Base-by-base conservation (phyloP, 2,888 invertebrate species). In the Tinea trinotella region DNA sequence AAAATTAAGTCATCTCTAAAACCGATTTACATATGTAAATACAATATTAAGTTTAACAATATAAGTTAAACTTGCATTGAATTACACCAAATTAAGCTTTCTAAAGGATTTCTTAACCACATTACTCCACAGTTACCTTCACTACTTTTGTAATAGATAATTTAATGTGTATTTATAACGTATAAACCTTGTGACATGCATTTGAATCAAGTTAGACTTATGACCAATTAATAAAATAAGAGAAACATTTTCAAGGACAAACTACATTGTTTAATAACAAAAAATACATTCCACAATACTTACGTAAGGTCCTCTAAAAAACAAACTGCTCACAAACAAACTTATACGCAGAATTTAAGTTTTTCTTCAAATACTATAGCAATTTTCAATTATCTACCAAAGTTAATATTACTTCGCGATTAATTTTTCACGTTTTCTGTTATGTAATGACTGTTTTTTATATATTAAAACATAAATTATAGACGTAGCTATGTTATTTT, bases 241-340 rank as follows among this genome's bases (percentile, higher is more conserved):
- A 40, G 13, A 40, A 40, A n/a, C n/a, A 40, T 15, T 40, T 40
- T n/a, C 40, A 40, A 40, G 40, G 40, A 15, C 15, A 30, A 15
- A 15, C 40, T 15, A 12, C 40, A 40, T 40, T 40, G 40, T 40
- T 40, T 40, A 40, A 40, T 12, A 40, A 40, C 24, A 50, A 50
- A 20, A 50, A 50, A 20, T 20, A 50, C 20, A 24, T 50, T 22
- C 24, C 24, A n/a, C 13, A 68, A 67, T 80, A 84, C 84, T 84
- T 83, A 84, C 84, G 75, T 82, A 83, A 84, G 71, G 75, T 64
- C 70, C 70, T 68, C 62, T 71, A 75, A 40, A n/a, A 40, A 40
- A 2, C 40, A n/a, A 15, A 7, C 40, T 1, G 40, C 40, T 13
- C 71, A 74, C 68, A 71, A 77, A 76, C 77, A 82, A 76, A 71